Evolutionary conservation across 2,888 invertebrate genomes (phyloP).

Genomic region (Deilephila elpenor): DNA sequence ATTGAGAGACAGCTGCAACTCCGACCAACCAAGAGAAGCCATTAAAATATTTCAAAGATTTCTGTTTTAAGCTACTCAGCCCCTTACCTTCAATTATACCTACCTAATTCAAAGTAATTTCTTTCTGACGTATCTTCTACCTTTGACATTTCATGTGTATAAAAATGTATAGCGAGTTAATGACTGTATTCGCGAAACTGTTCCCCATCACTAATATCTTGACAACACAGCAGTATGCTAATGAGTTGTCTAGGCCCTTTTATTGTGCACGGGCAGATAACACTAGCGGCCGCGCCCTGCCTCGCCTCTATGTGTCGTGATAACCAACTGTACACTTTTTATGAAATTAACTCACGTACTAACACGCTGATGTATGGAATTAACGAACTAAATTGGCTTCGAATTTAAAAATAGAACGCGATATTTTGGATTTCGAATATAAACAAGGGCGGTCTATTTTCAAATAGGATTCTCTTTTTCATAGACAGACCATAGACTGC

Average conservation of each 20-base stretch:
- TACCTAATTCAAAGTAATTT: too few species aligned
- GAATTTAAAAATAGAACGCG: slow-evolving; percentile 14
- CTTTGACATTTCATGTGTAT: not conserved
- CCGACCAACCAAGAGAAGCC: too few species aligned
- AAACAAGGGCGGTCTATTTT: not conserved
- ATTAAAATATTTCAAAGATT: too few species aligned
- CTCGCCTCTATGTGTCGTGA: slow-evolving; percentile 56
- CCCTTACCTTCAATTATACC: too few species aligned
- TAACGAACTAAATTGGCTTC: not conserved
- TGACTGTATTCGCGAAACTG: not conserved
- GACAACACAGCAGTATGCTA: slow-evolving; percentile 29
- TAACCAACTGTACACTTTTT: slow-evolving; percentile 33
- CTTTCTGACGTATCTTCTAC: too few species aligned
- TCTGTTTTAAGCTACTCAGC: too few species aligned
- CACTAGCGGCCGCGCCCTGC: slow-evolving; percentile 52
- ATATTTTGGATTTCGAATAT: not conserved
- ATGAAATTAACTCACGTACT: slow-evolving; percentile 46
- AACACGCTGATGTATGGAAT: slow-evolving; percentile 36
- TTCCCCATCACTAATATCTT: slow-evolving; percentile 13
- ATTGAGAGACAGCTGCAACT: too few species aligned
- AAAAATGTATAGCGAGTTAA: not conserved
- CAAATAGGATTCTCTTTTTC: too few species aligned
- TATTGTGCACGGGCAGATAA: slow-evolving; percentile 23
- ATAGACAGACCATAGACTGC: too few species aligned
- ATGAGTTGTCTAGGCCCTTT: slow-evolving; percentile 25